Base-by-base conservation (phyloP, 2,888 invertebrate genomes). In the Macaria notata region DNA sequence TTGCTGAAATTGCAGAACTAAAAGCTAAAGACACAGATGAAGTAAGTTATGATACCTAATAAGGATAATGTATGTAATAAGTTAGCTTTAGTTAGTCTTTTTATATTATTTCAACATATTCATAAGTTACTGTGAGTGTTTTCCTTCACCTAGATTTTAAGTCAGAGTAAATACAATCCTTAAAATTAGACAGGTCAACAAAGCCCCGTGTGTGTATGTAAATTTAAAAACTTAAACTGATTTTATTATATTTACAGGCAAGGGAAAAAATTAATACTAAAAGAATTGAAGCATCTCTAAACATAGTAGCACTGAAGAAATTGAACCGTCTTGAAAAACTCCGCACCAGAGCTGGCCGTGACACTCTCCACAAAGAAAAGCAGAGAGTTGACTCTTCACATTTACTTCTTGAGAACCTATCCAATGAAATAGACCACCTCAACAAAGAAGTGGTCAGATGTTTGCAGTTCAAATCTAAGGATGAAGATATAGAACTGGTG, bases 401-500 rank as follows among this genome's bases (percentile, higher is more conserved):
- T 78, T 86, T 99, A 50, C 96, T 97, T 70, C 92, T 98, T 54
- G 98, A 99, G 85, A 99, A 99, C 88, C 92, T 99, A 50, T 88
- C 98, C 4, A 99, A 99, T 81, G 99, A 99, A 92, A 95, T 97
- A 5, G 96, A 97, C 78, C 98, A 99, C 89, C 92, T 99, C 29
- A 96, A 97, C 69, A 97, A 97, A 70, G 98, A 99, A 93, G 97
- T 98, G n/a, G 95, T 96, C 29, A 97, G 98, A 75, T 98, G 98
- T 77, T 93, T 98, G 59, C 97, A 98, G 77, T 98, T 98, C 79
- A 98, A 97, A 79, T 98, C 98, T 7, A 97, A 97, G 81, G 98
- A 98, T 93, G 97, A 98, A 86, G 95, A 96, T 75, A 97, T 99
- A 72, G 96, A 98, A 74, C 91, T 99, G 49, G 95, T 99, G 1